Evolutionary conservation across 2,888 invertebrate genomes (phyloP).

Genomic region (Scaptomyza flava): DNA sequence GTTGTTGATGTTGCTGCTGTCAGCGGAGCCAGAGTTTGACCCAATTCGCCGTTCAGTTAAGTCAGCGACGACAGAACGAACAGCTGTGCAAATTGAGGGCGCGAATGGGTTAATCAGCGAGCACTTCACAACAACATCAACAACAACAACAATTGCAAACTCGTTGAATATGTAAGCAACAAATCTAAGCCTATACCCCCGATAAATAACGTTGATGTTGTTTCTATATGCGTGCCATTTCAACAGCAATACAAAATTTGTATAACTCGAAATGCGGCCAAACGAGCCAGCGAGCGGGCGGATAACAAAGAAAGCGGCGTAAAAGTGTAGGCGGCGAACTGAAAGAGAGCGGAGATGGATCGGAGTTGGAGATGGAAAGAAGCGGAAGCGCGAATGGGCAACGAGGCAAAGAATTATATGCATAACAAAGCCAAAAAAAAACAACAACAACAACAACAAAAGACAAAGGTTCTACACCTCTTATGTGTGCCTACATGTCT

Average conservation of each 20-base stretch:
- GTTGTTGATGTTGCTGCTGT: conserved; percentile 42
- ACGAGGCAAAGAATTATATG: conserved; percentile 74
- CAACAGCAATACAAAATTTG: conserved; percentile 32
- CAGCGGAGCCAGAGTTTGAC: conserved; percentile 68
- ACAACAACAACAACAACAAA: conserved; percentile 5
- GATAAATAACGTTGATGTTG: conserved; percentile 25
- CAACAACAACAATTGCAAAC: conserved; percentile 55
- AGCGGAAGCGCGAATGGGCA: conserved; percentile 38
- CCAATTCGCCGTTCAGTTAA: conserved; percentile 55
- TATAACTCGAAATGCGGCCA: conserved; percentile 55
- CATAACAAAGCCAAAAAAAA: conserved; percentile 16
- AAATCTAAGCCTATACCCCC: conserved; percentile 61
- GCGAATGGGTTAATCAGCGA: conserved; percentile 42
- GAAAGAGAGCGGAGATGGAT: background rate
- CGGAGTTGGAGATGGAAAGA: background rate
- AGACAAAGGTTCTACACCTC: conserved; percentile 16
- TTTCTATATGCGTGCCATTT: conserved; percentile 51
- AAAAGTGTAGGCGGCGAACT: conserved; percentile 33
- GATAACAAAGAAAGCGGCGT: conserved; percentile 59
- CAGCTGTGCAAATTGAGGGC: conserved; percentile 69
- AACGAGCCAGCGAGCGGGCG: conserved; percentile 31
- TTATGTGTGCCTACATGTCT: background rate
- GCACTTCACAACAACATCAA: conserved; percentile 8
- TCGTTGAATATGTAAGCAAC: conserved; percentile 52
- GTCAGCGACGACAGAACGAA: conserved; percentile 31